phyloP scores from a whole-genome alignment of 2,888 invertebrate species.

The Polyommatus iphigenia region DNA sequence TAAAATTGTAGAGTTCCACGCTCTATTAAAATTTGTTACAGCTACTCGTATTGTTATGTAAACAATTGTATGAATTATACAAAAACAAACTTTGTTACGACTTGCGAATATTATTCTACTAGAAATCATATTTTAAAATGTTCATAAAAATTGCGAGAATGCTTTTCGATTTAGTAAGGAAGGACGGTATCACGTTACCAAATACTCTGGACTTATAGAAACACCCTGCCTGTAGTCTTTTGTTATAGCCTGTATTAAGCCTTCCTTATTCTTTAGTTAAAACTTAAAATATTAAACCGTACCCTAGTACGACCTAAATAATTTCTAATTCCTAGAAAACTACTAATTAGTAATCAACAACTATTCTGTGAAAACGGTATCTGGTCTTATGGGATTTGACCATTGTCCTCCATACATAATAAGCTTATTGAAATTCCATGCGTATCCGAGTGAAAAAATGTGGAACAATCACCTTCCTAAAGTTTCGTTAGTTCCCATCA shows the following conservation, averaged over 20 bases:
- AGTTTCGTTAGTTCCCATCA: conserved; percentile 6
- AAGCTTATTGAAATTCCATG: conserved; percentile 10
- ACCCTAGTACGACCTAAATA: background rate
- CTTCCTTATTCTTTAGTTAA: no score
- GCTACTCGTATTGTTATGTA: background rate
- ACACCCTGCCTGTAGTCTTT: no score
- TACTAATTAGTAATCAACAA: conserved; percentile 18
- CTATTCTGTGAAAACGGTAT: conserved; percentile 17
- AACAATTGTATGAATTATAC: background rate
- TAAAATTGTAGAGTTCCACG: background rate
- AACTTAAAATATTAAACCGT: no score
- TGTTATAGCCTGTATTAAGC: no score
- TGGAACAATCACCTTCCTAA: background rate
- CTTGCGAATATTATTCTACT: background rate
- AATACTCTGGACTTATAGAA: background rate
- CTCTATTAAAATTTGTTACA: conserved; percentile 8
- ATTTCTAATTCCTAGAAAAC: background rate
- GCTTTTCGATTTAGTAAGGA: background rate
- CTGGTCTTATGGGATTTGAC: conserved; percentile 26
- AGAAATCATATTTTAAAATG: background rate
- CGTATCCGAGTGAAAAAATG: conserved; percentile 12
- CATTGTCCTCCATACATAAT: conserved; percentile 13
- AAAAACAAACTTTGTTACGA: background rate
- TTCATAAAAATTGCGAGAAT: background rate
- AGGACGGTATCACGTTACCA: background rate